Conservation (phyloP, 1,140 invertebrate species). For the Oryctes rhinoceros region DNA sequence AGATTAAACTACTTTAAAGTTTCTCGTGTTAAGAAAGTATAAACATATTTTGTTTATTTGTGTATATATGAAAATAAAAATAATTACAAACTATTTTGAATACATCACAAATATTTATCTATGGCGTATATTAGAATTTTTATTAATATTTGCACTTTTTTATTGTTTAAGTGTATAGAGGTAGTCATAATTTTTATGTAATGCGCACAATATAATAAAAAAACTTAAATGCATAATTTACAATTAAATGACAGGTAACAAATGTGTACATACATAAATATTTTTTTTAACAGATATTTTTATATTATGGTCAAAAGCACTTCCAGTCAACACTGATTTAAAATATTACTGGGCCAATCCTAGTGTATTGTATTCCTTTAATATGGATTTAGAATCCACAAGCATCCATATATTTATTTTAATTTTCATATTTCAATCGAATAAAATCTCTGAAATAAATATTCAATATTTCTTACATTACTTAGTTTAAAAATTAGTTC, state of each 20-base stretch:
- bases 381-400: too few relatives aligned
- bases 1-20: too few relatives aligned
- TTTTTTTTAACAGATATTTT: not conserved
- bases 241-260: not conserved
- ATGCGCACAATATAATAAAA: slow-evolving; percentile 7
- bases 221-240: not conserved
- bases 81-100: not conserved
- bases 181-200: not conserved
- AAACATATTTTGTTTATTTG: not conserved
- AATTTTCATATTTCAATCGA: too few relatives aligned
- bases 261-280: slow-evolving; percentile 19
- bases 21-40: not conserved
- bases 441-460: too few relatives aligned
- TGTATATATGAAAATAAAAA: not conserved
- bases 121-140: not conserved
- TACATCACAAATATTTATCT: not conserved
- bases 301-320: not conserved
- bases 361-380: too few relatives aligned
- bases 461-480: too few relatives aligned
- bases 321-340: not conserved
- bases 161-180: not conserved
- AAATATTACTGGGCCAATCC: too few relatives aligned
- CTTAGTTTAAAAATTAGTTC: too few relatives aligned
- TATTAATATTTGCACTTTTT: not conserved
- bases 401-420: too few relatives aligned